phyloP scores from a whole-genome alignment of 30 jellyfish, hydroid and myxozoan genomes.

The Hydractinia echinata region DNA sequence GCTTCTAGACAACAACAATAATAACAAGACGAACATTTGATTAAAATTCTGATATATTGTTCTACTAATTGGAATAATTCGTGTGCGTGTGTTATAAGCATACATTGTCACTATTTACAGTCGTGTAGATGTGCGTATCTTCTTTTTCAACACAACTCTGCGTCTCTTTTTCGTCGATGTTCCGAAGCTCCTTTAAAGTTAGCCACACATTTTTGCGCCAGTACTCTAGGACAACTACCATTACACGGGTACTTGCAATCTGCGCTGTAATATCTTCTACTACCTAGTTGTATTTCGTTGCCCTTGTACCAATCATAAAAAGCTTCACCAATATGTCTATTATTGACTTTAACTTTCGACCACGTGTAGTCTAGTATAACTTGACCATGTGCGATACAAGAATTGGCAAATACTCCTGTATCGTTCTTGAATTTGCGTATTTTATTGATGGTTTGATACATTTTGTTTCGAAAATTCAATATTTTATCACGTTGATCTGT shows the following conservation, averaged over 20 bases:
- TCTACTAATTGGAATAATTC: too few relatives aligned
- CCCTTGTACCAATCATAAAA: slow-evolving; percentile 67
- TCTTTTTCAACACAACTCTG: slow-evolving; percentile 61
- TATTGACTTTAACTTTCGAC: slow-evolving; percentile 69
- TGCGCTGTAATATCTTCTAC: slow-evolving; percentile 30
- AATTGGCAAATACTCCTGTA: slow-evolving; percentile 81
- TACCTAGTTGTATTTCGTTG: neutral
- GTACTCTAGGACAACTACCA: slow-evolving; percentile 84
- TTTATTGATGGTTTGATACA: slow-evolving; percentile 46
- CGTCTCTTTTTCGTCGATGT: slow-evolving; percentile 51
- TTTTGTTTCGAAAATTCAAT: slow-evolving; percentile 55
- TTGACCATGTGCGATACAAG: slow-evolving; percentile 97
- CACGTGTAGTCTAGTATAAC: slow-evolving; percentile 90
- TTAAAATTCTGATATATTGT: too few relatives aligned
- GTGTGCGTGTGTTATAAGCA: too few relatives aligned
- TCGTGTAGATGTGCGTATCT: neutral
- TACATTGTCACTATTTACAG: slow-evolving; percentile 6
- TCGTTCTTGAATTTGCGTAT: slow-evolving; percentile 24
- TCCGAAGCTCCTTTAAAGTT: slow-evolving; percentile 65
- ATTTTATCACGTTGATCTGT: slow-evolving; percentile 61
- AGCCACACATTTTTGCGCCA: slow-evolving; percentile 72
- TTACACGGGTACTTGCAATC: slow-evolving; percentile 90
- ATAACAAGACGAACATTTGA: too few relatives aligned
- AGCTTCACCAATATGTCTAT: slow-evolving; percentile 54
- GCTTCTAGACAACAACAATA: too few relatives aligned